Evolutionary conservation across 2,113 vertebrate species (phyloP).

Genomic region (Empidonax alnorum): DNA sequence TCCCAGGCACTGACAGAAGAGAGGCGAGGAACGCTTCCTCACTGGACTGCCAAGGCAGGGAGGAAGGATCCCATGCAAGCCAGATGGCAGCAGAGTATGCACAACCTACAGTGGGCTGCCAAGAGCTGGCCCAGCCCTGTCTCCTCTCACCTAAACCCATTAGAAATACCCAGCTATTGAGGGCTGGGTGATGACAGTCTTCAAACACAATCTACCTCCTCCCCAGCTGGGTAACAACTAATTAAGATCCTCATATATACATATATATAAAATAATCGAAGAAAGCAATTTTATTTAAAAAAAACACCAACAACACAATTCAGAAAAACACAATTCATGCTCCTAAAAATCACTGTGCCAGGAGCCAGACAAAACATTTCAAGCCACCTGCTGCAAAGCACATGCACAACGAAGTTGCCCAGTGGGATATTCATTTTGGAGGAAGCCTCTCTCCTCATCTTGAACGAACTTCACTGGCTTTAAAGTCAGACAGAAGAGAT

Average conservation of each 20-base stretch:
- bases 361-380: neutral
- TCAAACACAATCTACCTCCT: neutral
- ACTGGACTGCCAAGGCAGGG: neutral
- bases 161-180: neutral
- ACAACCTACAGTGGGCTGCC: neutral
- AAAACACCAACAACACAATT: neutral
- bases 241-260: neutral
- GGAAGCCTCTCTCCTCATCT: neutral
- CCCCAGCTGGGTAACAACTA: neutral
- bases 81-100: conserved; percentile 52
- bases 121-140: rapidly evolving
- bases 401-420: rapidly evolving
- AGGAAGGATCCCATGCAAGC: neutral
- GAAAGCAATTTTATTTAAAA: neutral
- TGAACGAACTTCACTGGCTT: neutral
- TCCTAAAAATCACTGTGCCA: neutral
- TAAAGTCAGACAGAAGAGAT: neutral
- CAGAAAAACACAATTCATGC: neutral
- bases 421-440: neutral
- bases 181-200: neutral
- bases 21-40: neutral
- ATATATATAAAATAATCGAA: neutral
- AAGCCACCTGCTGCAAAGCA: neutral
- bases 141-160: neutral
- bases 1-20: neutral